Evolutionary conservation across 2,888 invertebrate genomes (phyloP), one percentile per base, ranked within the genome.

Genomic region (Epinotia brunnichana): DNA sequence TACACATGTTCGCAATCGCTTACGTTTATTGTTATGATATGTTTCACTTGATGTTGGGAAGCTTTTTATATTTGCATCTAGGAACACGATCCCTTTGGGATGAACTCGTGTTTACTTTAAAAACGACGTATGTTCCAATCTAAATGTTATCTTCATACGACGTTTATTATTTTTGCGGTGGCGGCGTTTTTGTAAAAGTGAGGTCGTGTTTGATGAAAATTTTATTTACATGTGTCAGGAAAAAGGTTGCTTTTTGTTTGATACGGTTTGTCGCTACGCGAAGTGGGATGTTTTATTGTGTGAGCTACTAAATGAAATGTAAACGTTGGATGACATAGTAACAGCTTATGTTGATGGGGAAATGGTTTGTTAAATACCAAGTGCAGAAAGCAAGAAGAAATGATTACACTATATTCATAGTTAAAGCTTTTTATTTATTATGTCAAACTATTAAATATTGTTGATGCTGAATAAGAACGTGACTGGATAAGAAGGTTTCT

Each of bases 11-110:
- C 51, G 59, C 64, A 51, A 59, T 59, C 17, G 48, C 63, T 59
- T 70, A 70, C 59, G 17, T 64, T 70, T 70, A 70, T 63, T 63
- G 35, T 64, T 57, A 64, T 63, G 57, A 64, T 59, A 51, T 44
- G 63, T 70, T 64, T 24, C 51, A 35, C 35, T 70, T 48, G 70
- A 70, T 54, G 53, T 41, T 15, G 53, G 53, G 53, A 24, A 63
- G 48, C 63, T 51, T 57, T 70, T 64, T 68, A 60, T 60, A 61
- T 63, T 69, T 70, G 63, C 48, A 56, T 70, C 21, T 56, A 63
- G 21, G 11, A 48, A 51, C 63, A 56, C 51, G 44, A 57, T 57
- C 63, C 63, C 57, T 57, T 57, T 57, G 63, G 56, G 70, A 70
- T 57, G 53, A 63, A 62, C 35, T 35, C 48, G 51, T n/a, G n/a